Conservation (phyloP, 2,888 invertebrate species). For the Lepidocyrtinus sp. region DNA sequence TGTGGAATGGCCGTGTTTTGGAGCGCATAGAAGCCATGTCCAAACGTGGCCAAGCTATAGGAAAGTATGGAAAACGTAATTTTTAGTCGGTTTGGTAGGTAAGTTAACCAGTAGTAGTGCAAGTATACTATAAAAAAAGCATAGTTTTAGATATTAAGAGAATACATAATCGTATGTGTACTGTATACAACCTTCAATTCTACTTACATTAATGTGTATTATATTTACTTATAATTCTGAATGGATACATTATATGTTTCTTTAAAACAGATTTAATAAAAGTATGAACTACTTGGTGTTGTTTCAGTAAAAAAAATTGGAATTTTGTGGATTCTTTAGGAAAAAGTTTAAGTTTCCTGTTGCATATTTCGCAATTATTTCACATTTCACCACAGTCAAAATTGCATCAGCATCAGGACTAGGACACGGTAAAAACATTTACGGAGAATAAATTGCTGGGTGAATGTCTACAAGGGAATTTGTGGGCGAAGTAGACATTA, state of each 20-base stretch:
- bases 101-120: slow-evolving; percentile 9
- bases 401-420: too few relatives aligned
- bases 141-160: not conserved
- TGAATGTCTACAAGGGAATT: too few relatives aligned
- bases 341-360: too few relatives aligned
- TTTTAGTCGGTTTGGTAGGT: slow-evolving; percentile 6
- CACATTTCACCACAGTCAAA: too few relatives aligned
- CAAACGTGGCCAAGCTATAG: not conserved
- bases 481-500: too few relatives aligned
- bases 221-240: slow-evolving; percentile 11
- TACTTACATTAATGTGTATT: slow-evolving; percentile 20
- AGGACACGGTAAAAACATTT: too few relatives aligned
- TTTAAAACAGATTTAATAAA: slow-evolving; percentile 63
- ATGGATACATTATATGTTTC: slow-evolving; percentile 53
- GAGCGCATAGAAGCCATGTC: not conserved
- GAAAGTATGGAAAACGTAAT: slow-evolving; percentile 8
- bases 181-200: slow-evolving; percentile 13
- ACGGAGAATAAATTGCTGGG: too few relatives aligned
- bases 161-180: slow-evolving; percentile 15
- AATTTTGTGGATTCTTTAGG: too few relatives aligned
- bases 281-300: slow-evolving; percentile 58
- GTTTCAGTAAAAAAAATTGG: slow-evolving; percentile 45
- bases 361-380: too few relatives aligned
- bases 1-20: too few relatives aligned
- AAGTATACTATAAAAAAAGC: not conserved